A percentile compares a stretch with the other conserved stretches of the same genome.
These are phyloP conservation scores for Drosophila kurseongensis DNA, from an alignment of 1,140 invertebrate genomes.

Conservation along the genomic window DNA sequence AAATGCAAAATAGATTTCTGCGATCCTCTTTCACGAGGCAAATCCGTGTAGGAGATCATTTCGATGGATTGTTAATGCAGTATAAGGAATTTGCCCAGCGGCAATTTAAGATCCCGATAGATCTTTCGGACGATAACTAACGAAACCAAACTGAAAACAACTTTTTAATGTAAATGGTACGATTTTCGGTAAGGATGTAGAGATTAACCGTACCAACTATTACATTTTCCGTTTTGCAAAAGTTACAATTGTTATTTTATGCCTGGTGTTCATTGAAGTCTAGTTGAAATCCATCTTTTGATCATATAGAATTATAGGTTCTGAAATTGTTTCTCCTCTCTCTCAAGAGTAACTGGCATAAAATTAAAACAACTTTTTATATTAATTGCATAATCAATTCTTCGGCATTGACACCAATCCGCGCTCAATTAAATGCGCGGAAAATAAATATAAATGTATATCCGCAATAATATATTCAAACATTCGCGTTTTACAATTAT, in stretches of 20 bases:
- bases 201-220: too few species aligned
- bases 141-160: too few species aligned
- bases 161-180: too few species aligned
- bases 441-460: slow-evolving; percentile 1
- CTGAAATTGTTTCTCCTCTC: not conserved
- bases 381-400: slow-evolving; percentile 3
- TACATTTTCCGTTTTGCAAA: too few species aligned
- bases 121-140: too few species aligned
- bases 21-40: not conserved
- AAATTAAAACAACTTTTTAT: not conserved
- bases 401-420: slow-evolving; percentile 43
- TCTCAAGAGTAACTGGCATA: not conserved
- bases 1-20: slow-evolving; percentile 25
- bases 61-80: slow-evolving; percentile 3
- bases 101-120: not conserved
- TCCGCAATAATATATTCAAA: slow-evolving; percentile 9
- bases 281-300: too few species aligned
- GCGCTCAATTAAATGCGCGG: slow-evolving; percentile 4
- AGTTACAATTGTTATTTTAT: too few species aligned
- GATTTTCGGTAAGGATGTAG: too few species aligned
- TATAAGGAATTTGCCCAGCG: not conserved
- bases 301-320: too few species aligned
- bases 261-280: too few species aligned
- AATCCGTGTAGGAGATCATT: slow-evolving; percentile 2
- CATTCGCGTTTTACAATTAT: slow-evolving; percentile 38